Evolutionary conservation across 2,888 invertebrate species (phyloP), one percentile per base, ranked within the genome.

Genomic region (Deilephila elpenor): DNA sequence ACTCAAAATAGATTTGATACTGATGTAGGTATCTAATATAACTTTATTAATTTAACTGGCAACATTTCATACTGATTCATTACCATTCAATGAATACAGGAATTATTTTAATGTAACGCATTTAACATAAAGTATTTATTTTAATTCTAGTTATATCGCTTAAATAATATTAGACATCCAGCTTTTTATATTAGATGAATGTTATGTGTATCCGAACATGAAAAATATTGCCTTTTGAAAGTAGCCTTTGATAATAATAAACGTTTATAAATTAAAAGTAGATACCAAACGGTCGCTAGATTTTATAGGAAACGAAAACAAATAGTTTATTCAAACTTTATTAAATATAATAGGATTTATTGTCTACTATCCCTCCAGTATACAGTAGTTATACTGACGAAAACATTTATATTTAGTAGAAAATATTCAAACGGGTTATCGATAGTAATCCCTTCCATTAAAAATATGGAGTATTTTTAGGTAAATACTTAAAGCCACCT

Each of bases 81-180:
- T 67, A 51, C 67, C 67, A 67, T 67, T 25, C 44, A 67, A 67
- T 67, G 20, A 67, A 67, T 67, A 67, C 67, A 67, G 67, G 67
- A 51, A 67, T 67, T 67, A 67, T 17, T 51, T 25, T 67, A 67
- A 17, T 51, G 44, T 67, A 56, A 20, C 51, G 67, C 67, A 67
- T 67, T 67, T 67, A 67, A 67, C 25, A 67, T 67, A 67, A 67
- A 67, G 67, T 67, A 67, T 67, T 67, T 67, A 67, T 67, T 67
- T 67, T 51, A 67, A 17, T 67, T 44, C 6, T 67, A 64, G 64
- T 20, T 8, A 20, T 44, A 64, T 44, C 44, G 67, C 67, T 67
- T 67, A 67, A 51, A 51, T 51, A 62, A 62, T 44, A 67, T 44
- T 44, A 20, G 14, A 44, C 51, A 67, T 67, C 25, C 51, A 67